These are phyloP conservation scores for Acanthococcus lagerstroemiae DNA, from an alignment of 2,888 invertebrate genomes.

Conservation along the genomic window DNA sequence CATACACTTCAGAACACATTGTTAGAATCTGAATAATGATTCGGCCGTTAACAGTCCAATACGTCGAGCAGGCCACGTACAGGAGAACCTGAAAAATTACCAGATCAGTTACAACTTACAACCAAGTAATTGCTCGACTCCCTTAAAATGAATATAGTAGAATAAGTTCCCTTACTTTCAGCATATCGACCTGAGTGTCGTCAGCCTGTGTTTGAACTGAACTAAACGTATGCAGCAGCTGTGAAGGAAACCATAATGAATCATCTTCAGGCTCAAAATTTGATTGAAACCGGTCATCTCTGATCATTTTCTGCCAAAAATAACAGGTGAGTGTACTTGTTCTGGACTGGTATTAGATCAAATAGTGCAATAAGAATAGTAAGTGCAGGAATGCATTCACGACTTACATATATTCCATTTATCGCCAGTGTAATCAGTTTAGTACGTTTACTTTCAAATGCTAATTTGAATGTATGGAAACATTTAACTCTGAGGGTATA, in stretches of 20 bases:
- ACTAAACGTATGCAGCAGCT: conserved; percentile 74
- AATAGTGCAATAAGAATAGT: neutral
- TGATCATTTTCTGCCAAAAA: conserved; percentile 74
- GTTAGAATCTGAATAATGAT: conserved; percentile 77
- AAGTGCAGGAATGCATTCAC: neutral
- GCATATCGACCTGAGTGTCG: conserved; percentile 66
- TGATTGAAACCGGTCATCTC: conserved; percentile 84
- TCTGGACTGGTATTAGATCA: neutral
- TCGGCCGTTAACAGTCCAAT: conserved; percentile 81
- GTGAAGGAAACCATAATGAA: conserved; percentile 84
- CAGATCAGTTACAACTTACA: too few species aligned
- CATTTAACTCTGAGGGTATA: conserved; percentile 76
- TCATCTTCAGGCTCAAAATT: conserved; percentile 85
- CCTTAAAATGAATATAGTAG: too few species aligned
- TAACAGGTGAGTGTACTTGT: neutral
- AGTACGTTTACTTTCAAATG: conserved; percentile 76
- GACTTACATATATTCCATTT: conserved; percentile 78
- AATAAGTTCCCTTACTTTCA: conserved; percentile 49
- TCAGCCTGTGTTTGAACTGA: conserved; percentile 69
- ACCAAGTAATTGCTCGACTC: too few species aligned
- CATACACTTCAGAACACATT: conserved; percentile 72
- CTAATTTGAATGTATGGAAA: conserved; percentile 71
- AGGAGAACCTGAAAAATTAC: conserved; percentile 57
- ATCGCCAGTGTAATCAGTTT: conserved; percentile 74
- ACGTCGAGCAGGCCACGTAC: conserved; percentile 76